Evolutionary conservation across 2,113 vertebrate genomes (phyloP), one percentile per base, ranked within the genome.

Genomic region (Erpornis zantholeuca): DNA sequence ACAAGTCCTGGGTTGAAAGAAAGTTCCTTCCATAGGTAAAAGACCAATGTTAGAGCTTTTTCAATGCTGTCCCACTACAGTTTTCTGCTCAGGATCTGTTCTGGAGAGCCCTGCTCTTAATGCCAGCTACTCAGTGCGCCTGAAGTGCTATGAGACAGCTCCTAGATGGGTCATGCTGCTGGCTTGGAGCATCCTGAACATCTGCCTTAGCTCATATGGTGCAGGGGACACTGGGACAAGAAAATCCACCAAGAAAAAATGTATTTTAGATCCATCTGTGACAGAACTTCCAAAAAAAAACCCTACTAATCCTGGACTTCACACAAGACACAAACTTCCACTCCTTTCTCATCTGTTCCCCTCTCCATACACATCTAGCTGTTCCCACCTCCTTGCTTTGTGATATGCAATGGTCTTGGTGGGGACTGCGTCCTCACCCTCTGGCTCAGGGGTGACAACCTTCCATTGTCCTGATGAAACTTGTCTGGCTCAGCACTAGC

Each of bases 151-250:
- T 33, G 65, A 28, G 44, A 38, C 15, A 72, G 27, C 45, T 65
- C 8, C 12, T 44, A 40, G 18, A 3, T 11, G 12, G 33, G 29
- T 45, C 50, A 40, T 6, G 7, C 29, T 53, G 52, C 57, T 27
- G 4, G 23, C n/a, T 29, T 25, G 9, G 27, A 42, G 65, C 35
- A 36, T 15, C 63, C 50, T 22, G 18, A 57, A 22, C 25, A 29
- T 33, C 42, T 16, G 12, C 17, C 63, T 54, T 10, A 53, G 31
- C 12, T 53, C 54, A 13, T 15, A 17, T 15, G 4, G 47, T 28
- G 23, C 49, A 73, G 10, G 5, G 44, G 15, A 63, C 49, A 52
- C 9, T 0, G 0, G 6, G 7, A 52, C 1, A 54, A 47, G 61
- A 75, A 91, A 52, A 53, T 1, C 6, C 63, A 35, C 8, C 1